Conservation (phyloP, 2,113 vertebrate genomes). For the Psilopsiagon aymara region DNA sequence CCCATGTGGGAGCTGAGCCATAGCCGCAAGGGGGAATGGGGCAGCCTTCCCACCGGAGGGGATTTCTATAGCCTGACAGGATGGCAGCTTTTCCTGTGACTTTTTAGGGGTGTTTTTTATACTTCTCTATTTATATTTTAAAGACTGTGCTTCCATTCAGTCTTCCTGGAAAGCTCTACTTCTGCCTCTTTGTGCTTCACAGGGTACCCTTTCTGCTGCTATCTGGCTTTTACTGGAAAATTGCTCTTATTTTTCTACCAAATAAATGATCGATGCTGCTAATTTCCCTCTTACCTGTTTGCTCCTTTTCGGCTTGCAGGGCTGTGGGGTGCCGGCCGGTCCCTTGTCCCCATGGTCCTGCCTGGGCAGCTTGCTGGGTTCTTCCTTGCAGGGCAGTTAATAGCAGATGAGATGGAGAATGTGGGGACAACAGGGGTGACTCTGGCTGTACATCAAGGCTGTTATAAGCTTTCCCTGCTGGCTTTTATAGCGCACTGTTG, state of each 20-base stretch:
- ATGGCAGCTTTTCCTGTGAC: neutral
- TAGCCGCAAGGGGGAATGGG: neutral
- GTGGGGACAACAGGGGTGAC: neutral
- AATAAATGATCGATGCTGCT: neutral
- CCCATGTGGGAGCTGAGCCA: neutral
- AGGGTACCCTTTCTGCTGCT: neutral
- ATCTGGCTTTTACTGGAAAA: slow-evolving; percentile 8
- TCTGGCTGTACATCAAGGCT: neutral
- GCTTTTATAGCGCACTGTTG: neutral
- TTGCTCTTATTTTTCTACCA: slow-evolving; percentile 26
- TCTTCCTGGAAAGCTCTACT: neutral
- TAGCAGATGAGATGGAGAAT: neutral
- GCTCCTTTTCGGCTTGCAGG: neutral
- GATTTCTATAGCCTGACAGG: neutral
- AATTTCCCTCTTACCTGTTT: neutral
- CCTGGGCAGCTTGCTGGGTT: neutral
- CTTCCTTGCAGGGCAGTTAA: neutral
- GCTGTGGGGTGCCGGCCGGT: neutral
- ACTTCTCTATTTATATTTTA: slow-evolving; percentile 51
- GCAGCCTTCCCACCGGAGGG: neutral
- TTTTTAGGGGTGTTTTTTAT: neutral
- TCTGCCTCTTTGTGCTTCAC: neutral
- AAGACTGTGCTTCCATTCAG: slow-evolving; percentile 33
- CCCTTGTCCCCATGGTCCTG: neutral
- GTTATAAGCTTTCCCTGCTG: neutral